Evolutionary conservation across 2,113 vertebrate genomes (phyloP).

Genomic region (Salminus brasiliensis): DNA sequence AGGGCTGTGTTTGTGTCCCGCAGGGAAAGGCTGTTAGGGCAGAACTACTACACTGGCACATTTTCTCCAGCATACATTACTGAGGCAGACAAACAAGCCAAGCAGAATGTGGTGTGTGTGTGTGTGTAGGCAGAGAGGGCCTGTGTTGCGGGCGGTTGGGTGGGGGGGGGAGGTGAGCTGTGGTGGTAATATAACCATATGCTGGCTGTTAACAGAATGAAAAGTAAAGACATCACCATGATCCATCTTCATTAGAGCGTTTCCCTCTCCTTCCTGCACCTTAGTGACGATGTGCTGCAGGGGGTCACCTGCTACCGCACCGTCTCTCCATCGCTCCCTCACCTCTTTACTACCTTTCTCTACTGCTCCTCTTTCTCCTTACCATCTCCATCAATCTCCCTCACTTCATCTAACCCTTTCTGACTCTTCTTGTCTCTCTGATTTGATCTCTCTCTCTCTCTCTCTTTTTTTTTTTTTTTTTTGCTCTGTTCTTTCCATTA

Average conservation of each 20-base stretch:
- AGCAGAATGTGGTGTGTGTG: slow-evolving; percentile 19
- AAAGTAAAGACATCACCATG: slow-evolving; percentile 79
- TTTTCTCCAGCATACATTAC: slow-evolving; percentile 66
- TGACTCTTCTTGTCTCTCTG: background rate
- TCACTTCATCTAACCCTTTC: background rate
- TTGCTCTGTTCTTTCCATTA: background rate
- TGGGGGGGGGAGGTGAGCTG: slow-evolving; percentile 70
- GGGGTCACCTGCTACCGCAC: slow-evolving; percentile 71
- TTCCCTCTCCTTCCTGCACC: slow-evolving; percentile 73
- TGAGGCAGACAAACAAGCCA: slow-evolving; percentile 58
- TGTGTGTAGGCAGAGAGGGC: slow-evolving; percentile 5
- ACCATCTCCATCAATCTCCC: slow-evolving; percentile 31
- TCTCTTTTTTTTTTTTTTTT: background rate
- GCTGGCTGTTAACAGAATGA: slow-evolving; percentile 80
- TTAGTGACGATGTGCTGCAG: slow-evolving; percentile 74
- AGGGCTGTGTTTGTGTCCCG: slow-evolving; percentile 75
- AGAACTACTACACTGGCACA: slow-evolving; percentile 69
- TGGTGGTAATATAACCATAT: slow-evolving; percentile 82
- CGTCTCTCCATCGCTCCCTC: slow-evolving; percentile 20
- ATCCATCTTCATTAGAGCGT: slow-evolving; percentile 84
- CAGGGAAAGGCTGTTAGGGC: slow-evolving; percentile 68
- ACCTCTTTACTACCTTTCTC: background rate
- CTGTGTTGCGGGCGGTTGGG: slow-evolving; percentile 12
- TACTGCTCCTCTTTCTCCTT: background rate
- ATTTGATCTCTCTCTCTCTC: background rate